These are phyloP conservation scores for Philhelius pedissequus DNA, from an alignment of 2,888 invertebrate species.

Conservation along the genomic window DNA sequence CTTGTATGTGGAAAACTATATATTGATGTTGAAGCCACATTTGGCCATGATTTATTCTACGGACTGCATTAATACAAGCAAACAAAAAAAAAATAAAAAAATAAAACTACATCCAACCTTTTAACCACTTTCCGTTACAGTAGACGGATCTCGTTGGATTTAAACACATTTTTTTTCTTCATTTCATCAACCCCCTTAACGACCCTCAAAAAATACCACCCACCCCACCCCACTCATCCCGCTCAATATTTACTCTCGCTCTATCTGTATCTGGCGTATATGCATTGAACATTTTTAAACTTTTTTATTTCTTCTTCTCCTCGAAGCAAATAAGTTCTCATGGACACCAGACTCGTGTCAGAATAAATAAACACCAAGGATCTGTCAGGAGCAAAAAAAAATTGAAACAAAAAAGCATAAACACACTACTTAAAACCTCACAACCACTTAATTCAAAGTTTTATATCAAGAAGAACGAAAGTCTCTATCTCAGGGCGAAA, in stretches of 20 bases:
- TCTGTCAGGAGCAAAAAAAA: conserved; percentile 7
- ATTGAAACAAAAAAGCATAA: background rate
- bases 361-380: conserved; percentile 54
- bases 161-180: background rate
- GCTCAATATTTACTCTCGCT: conserved; percentile 4
- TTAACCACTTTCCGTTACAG: conserved; percentile 16
- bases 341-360: conserved; percentile 63
- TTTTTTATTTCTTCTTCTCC: background rate
- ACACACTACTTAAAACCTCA: conserved; percentile 46
- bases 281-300: conserved; percentile 26
- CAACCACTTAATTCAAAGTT: conserved; percentile 61
- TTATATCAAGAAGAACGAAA: conserved; percentile 12
- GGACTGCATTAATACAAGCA: background rate
- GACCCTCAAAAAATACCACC: conserved; percentile 39
- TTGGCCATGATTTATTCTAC: conserved; percentile 32
- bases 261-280: background rate
- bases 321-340: conserved; percentile 41
- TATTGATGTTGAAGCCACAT: background rate
- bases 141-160: conserved; percentile 13
- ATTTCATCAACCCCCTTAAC: background rate
- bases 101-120: background rate
- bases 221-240: background rate
- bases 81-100: background rate
- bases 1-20: background rate
- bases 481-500: conserved; percentile 1